Evolutionary conservation across 2,113 vertebrate genomes (phyloP).

Genomic region (Tragelaphus buxtoni): DNA sequence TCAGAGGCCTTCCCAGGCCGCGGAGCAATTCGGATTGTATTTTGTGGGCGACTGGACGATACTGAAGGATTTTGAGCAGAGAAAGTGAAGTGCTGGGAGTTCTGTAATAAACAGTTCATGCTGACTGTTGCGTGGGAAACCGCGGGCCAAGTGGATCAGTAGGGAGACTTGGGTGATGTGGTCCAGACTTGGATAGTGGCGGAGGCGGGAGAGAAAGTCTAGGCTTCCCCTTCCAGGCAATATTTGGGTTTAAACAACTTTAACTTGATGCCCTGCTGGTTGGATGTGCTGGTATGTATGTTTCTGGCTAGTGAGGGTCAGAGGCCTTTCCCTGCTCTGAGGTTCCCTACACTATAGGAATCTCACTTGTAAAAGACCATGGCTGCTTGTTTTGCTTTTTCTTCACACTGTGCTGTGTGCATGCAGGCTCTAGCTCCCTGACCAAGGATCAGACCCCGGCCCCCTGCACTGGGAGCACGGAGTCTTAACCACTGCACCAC

Average conservation of each 20-base stretch:
- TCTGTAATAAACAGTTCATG: not conserved
- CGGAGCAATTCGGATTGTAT: not conserved
- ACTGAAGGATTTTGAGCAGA: not conserved
- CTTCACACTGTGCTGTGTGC: not conserved
- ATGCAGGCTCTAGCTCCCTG: not conserved
- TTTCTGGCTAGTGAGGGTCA: not conserved
- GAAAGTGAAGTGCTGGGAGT: not conserved
- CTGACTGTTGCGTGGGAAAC: not conserved
- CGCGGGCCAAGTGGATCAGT: not conserved
- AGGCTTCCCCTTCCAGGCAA: not conserved
- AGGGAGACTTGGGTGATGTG: not conserved
- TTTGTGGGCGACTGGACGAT: not conserved
- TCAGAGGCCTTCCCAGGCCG: not conserved
- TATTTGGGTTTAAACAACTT: not conserved
- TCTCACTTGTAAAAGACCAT: not conserved
- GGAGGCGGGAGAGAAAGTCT: not conserved
- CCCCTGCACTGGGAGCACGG: not conserved
- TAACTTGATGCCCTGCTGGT: too few relatives aligned
- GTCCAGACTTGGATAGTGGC: not conserved
- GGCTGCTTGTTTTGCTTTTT: not conserved
- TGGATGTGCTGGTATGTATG: fast-evolving
- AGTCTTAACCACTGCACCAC: not conserved
- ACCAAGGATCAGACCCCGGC: not conserved
- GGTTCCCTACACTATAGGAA: not conserved
- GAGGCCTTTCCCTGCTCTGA: not conserved